Base-by-base conservation (phyloP, 2,888 invertebrate genomes). In the Gastracanthus pulcherrimus region DNA sequence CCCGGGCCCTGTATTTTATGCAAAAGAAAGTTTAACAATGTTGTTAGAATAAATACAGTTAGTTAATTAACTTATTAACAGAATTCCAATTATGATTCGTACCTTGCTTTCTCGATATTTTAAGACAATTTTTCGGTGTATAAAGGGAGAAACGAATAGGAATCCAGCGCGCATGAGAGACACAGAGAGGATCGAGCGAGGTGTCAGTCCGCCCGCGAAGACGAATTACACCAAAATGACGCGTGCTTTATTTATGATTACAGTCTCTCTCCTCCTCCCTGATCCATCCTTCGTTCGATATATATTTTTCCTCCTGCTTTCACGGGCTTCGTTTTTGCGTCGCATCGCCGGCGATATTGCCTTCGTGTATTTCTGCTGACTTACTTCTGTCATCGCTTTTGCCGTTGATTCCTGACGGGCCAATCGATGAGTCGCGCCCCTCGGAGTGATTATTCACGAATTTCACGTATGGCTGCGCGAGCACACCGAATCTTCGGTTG, bases 201-300 rank as follows among this genome's bases (percentile, higher is more conserved):
- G 86, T 86, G 87, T 87, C 86, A 86, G 80, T 84, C 83, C 78
- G 76, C n/a, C 48, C 45, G 67, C 86, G 86, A 88, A 87, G 88
- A 88, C 86, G 86, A 88, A 88, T 89, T 88, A 87, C 85, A 83
- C 83, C 85, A 78, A 85, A 85, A 80, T 87, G 88, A 88, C 87
- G 85, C 84, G 84, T 83, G 84, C 84, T 85, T 86, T 87, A 88
- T 88, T 88, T 87, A 88, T 86, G 85, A 84, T 85, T 77, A 81
- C 76, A 34, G 41, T 29, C 34, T 55, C 23, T 51, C 66, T 71
- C 48, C 36, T 48, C 34, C 60, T 45, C 51, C 7, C 58, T 55
- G 26, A 3, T n/a, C 26, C 41, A 55, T 34, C 62, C 23, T 67
- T 67, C 70, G 4, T 5, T 48, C 70, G 41, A 29, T 58, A n/a